Conservation (phyloP, 1,140 invertebrate species). For the Drosophila pseudoananassae region DNA sequence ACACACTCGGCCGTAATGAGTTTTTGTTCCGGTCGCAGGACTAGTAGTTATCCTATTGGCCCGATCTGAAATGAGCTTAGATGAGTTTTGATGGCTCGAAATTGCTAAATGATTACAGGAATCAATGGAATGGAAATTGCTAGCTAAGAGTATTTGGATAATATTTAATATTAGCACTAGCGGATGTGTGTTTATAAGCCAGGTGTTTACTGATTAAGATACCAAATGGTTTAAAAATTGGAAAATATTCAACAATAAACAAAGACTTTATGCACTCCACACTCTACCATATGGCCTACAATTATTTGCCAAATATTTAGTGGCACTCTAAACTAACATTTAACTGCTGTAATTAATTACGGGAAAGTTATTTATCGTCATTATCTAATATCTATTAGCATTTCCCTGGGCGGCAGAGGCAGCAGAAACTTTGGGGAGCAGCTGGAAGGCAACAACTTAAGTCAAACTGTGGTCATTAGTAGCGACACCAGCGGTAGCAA, state of each 20-base stretch:
- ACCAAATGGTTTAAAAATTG: too few species aligned
- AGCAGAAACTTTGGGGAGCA: constrained; percentile 6
- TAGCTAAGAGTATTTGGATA: neutral
- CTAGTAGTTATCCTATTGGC: constrained; percentile 57
- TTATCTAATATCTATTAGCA: constrained; percentile 72
- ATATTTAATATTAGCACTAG: constrained; percentile 9
- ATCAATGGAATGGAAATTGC: constrained; percentile 28
- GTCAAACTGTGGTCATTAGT: constrained; percentile 71
- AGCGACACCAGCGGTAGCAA: constrained; percentile 56
- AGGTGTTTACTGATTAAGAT: too few species aligned
- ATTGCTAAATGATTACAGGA: constrained; percentile 41
- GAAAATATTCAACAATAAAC: too few species aligned
- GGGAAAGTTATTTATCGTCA: constrained; percentile 72
- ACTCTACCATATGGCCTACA: too few species aligned
- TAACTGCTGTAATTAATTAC: constrained; percentile 65
- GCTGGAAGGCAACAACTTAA: constrained; percentile 50
- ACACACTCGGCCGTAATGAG: constrained; percentile 56
- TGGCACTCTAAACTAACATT: constrained; percentile 62
- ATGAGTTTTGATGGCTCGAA: constrained; percentile 29
- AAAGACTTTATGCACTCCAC: too few species aligned
- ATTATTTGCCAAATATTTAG: constrained; percentile 1
- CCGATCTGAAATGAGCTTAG: constrained; percentile 25
- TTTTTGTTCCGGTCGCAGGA: constrained; percentile 56
- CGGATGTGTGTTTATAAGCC: too few species aligned
- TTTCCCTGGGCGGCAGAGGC: constrained; percentile 22